Evolutionary conservation across 1,140 invertebrate species (phyloP).

Genomic region (Popillia japonica): DNA sequence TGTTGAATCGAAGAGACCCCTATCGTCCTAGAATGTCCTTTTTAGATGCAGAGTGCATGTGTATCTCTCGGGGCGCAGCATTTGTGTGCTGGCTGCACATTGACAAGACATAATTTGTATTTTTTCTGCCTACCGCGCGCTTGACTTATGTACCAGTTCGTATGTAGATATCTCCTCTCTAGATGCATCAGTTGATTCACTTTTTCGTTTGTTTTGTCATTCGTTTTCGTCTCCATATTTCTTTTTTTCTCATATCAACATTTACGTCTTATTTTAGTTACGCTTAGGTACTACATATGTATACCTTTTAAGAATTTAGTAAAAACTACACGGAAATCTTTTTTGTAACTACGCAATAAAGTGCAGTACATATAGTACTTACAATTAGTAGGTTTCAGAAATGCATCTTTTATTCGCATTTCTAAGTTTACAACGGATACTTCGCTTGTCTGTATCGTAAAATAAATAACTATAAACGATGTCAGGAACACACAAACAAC

Average conservation of each 20-base stretch:
- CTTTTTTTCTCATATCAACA: background rate
- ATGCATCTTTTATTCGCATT: too few relatives aligned
- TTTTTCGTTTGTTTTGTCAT: background rate
- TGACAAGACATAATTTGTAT: constrained; percentile 55
- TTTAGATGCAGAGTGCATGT: constrained; percentile 42
- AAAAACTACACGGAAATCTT: too few relatives aligned
- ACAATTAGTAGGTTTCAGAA: too few relatives aligned
- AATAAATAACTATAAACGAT: too few relatives aligned
- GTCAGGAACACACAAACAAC: too few relatives aligned
- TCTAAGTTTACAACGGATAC: too few relatives aligned
- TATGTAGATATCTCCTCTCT: constrained; percentile 14
- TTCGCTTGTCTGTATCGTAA: too few relatives aligned
- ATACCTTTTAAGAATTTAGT: too few relatives aligned
- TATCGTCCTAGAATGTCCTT: constrained; percentile 49
- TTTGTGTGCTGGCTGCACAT: constrained; percentile 47
- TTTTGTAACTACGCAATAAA: too few relatives aligned
- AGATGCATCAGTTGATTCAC: background rate
- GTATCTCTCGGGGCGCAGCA: constrained; percentile 45
- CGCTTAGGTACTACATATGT: background rate
- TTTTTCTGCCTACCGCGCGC: constrained; percentile 33
- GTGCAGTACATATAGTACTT: too few relatives aligned
- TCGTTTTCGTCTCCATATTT: background rate
- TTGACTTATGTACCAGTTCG: constrained; percentile 26
- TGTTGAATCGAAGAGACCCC: constrained; percentile 29
- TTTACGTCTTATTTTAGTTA: background rate